Conservation (phyloP, 2,888 invertebrate genomes). For the Corythucha ciliata region DNA sequence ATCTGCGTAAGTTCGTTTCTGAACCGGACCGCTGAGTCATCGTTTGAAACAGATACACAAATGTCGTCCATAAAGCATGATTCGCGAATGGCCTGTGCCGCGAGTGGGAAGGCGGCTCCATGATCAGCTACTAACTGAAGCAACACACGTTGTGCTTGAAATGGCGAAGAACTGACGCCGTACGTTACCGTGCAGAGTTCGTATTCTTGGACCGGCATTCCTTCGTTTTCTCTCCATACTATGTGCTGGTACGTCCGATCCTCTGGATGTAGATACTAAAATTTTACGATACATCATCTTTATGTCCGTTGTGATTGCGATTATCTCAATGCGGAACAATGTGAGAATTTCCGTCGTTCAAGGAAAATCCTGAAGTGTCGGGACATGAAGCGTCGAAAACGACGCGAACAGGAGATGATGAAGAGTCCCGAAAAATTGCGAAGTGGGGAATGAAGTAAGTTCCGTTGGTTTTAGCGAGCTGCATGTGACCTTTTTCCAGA, state of each 20-base stretch:
- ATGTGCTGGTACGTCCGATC: too few relatives aligned
- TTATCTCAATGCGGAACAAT: not conserved
- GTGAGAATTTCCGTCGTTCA: not conserved
- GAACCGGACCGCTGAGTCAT: not conserved
- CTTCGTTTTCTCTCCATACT: too few relatives aligned
- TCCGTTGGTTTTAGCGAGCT: not conserved
- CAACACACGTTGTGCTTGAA: too few relatives aligned
- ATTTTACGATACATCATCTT: not conserved
- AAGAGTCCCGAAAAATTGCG: not conserved
- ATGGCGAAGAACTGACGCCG: too few relatives aligned
- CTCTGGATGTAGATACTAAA: too few relatives aligned
- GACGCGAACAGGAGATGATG: slow-evolving; percentile 1
- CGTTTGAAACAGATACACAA: too few relatives aligned
- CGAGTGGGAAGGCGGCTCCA: too few relatives aligned
- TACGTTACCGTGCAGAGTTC: too few relatives aligned
- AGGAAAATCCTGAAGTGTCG: not conserved
- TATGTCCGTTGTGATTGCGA: not conserved
- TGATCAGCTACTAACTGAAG: too few relatives aligned
- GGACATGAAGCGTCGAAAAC: not conserved
- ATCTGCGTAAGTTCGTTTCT: not conserved
- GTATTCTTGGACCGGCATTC: too few relatives aligned
- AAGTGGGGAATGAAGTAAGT: slow-evolving; percentile 6
- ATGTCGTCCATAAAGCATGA: too few relatives aligned
- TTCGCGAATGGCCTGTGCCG: too few relatives aligned
- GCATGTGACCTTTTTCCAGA: not conserved